Percentiles rank a stretch among this genome's conserved stretches.
phyloP scores from a whole-genome alignment of 2,888 invertebrate genomes.

The Hydrotaea diabolus region DNA sequence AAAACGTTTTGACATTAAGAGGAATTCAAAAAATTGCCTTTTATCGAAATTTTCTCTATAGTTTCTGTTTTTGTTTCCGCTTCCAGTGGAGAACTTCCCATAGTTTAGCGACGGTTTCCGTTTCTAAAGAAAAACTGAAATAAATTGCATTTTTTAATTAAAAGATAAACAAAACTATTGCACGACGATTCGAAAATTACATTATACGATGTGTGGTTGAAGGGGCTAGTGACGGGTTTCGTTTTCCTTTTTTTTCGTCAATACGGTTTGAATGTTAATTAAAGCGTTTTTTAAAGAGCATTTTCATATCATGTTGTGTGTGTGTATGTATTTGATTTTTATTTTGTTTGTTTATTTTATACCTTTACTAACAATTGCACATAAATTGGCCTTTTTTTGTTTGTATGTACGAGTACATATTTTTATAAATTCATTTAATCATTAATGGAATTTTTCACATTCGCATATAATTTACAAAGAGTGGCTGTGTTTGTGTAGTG shows the following conservation, averaged over 20 bases:
- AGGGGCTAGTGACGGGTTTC: too few relatives aligned
- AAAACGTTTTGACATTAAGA: too few relatives aligned
- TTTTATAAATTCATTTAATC: slow-evolving; percentile 52
- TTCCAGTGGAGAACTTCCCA: too few relatives aligned
- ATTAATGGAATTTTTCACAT: slow-evolving; percentile 25
- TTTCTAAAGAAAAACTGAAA: not conserved
- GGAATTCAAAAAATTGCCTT: too few relatives aligned
- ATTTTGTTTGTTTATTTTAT: slow-evolving; percentile 23
- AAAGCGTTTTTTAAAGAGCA: slow-evolving; percentile 11
- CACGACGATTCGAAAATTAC: not conserved
- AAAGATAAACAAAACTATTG: not conserved
- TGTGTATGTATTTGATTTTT: not conserved
- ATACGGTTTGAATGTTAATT: not conserved
- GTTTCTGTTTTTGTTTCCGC: not conserved
- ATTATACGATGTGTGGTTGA: not conserved
- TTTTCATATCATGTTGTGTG: slow-evolving; percentile 11
- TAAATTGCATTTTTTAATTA: slow-evolving; percentile 1
- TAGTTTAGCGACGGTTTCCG: too few relatives aligned
- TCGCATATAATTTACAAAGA: not conserved
- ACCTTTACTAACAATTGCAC: slow-evolving; percentile 62
- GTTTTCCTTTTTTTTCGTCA: too few relatives aligned
- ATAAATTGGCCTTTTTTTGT: slow-evolving; percentile 57
- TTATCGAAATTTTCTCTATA: too few relatives aligned
- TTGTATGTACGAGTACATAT: slow-evolving; percentile 18
- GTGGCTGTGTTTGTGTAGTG: not conserved